Evolutionary conservation across 2,113 vertebrate species (phyloP).

Genomic region (Chaenocephalus aceratus): DNA sequence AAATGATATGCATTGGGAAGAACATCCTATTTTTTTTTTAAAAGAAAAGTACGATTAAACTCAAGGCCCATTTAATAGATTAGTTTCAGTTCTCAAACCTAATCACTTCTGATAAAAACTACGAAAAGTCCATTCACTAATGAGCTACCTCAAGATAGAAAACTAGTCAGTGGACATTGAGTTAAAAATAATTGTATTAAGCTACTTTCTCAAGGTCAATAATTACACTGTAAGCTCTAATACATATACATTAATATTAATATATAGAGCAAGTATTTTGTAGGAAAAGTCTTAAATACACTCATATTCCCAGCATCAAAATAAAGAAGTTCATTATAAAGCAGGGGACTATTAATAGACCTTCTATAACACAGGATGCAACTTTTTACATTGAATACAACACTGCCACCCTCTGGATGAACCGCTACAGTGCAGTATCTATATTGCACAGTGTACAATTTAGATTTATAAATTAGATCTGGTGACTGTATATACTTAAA

Average conservation of each 20-base stretch:
- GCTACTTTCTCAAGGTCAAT: neutral
- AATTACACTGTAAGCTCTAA: neutral
- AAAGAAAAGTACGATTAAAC: neutral
- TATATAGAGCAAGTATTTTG: neutral
- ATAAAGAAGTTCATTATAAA: conserved; percentile 13
- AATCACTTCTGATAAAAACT: neutral
- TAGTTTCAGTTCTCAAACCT: neutral
- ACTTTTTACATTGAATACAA: conserved; percentile 61
- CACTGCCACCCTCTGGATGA: conserved; percentile 70
- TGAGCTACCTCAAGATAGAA: neutral
- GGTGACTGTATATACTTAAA: too few species aligned
- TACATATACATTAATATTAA: neutral
- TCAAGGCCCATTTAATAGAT: neutral
- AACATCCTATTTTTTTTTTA: neutral
- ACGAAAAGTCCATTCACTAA: neutral
- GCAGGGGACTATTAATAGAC: conserved; percentile 37
- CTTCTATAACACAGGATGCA: conserved; percentile 4
- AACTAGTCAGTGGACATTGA: neutral
- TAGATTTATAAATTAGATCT: too few species aligned
- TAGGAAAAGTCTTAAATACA: neutral
- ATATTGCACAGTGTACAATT: neutral
- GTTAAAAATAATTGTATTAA: neutral
- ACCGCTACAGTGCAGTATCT: conserved; percentile 26
- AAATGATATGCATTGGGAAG: neutral
- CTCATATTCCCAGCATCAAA: neutral